Conservation (phyloP, 92 coral and sea anemone species). For the Porites divaricata region DNA sequence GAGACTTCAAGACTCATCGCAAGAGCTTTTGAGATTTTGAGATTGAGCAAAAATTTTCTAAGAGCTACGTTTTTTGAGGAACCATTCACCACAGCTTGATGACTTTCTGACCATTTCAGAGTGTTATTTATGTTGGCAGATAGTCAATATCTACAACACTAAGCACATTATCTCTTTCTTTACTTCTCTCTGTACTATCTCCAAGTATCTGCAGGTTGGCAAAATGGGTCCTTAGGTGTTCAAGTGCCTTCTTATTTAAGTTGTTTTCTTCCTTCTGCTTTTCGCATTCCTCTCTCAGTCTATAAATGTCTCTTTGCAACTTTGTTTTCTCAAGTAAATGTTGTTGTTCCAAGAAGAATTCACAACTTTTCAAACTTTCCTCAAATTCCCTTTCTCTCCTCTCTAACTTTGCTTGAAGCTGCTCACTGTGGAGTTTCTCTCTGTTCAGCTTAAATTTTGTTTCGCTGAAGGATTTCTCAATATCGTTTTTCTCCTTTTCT, state of each 20-base stretch:
- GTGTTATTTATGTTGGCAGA: conserved; percentile 19
- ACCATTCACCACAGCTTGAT: neutral
- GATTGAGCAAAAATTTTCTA: no score
- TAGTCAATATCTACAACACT: conserved; percentile 81
- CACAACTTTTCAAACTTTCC: conserved; percentile 42
- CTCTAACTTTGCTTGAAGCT: conserved; percentile 47
- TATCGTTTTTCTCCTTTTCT: conserved; percentile 42
- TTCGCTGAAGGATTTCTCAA: conserved; percentile 43
- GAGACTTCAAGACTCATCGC: no score
- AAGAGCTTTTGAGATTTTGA: no score
- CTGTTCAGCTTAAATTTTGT: conserved; percentile 56
- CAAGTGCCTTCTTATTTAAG: conserved; percentile 82
- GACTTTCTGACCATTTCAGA: neutral
- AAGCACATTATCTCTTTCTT: conserved; percentile 30
- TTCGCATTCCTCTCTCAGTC: conserved; percentile 50
- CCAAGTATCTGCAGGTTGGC: conserved; percentile 58
- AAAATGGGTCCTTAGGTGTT: conserved; percentile 88
- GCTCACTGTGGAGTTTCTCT: conserved; percentile 61
- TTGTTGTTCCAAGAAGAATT: conserved; percentile 67
- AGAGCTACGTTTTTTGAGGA: neutral
- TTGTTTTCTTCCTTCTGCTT: conserved; percentile 76
- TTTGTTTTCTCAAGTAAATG: conserved; percentile 56
- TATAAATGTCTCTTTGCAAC: conserved; percentile 59
- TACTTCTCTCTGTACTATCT: neutral
- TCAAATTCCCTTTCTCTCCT: conserved; percentile 62